Base-by-base conservation (phyloP, 2,888 invertebrate species). In the Pocota personata region DNA sequence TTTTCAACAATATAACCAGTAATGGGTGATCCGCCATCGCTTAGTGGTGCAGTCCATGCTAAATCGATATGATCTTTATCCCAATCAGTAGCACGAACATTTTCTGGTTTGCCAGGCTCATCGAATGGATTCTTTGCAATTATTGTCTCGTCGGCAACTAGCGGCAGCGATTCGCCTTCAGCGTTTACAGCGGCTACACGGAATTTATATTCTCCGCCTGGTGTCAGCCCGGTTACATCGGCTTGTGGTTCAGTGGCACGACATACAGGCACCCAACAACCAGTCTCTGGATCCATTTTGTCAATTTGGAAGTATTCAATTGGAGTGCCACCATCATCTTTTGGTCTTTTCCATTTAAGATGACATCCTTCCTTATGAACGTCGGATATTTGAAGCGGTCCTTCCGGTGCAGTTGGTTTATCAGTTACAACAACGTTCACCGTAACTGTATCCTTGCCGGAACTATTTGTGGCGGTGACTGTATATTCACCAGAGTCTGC, bases 61-160 rank as follows among this genome's bases (percentile, higher is more conserved):
- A 98, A 95, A 92, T 98, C 97, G 89, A 98, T 97, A 90, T 98
- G 97, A 91, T 98, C 97, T 89, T 97, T 98, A 93, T 98, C 98
- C 97, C 98, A 98, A 92, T 98, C 98, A 0, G 97, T 97, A 14
- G 97, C 96, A 90, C 96, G 95, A 5, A 98, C 95, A 84, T 98
- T 96, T 64, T 97, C 97, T 6, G 98, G 98, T 87, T 95, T 94
- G 1, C 94, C 94, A 83, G 98, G 98, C 91, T 97, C 97, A 90
- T 98, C 98, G 93, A 96, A 99, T 87, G 99, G 98, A 96, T 99
- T 99, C 93, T 99, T 99, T 73, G 99, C 99, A 88, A 98, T 93
- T 87, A 98, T 97, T 52, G 97, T 95, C 90, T 96, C 95, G 76
- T 97, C 96, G 0, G 97, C 96, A 76, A 95, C 96, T 48, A 99